These are phyloP conservation scores for Napeogenes inachia DNA, from an alignment of 2,888 invertebrate species.

Conservation along the genomic window DNA sequence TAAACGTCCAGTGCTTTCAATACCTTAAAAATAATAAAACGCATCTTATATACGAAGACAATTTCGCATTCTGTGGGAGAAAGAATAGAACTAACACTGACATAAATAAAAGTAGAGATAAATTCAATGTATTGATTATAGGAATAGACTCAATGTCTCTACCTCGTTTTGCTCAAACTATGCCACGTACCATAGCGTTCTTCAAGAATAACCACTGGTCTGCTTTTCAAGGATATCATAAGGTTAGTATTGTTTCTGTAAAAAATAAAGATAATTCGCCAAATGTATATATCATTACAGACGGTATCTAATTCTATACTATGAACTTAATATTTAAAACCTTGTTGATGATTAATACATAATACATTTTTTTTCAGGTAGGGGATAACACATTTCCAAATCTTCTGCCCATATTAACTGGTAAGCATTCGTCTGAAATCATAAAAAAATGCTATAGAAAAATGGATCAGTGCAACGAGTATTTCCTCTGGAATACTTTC, in stretches of 20 bases:
- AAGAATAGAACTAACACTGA: conserved; percentile 46
- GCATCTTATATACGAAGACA: conserved; percentile 55
- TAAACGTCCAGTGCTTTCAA: conserved; percentile 57
- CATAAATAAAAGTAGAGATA: conserved; percentile 32
- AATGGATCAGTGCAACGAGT: conserved; percentile 82
- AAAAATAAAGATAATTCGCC: too few species aligned
- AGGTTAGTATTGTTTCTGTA: conserved; percentile 53
- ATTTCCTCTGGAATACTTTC: conserved; percentile 88
- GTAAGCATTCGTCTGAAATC: conserved; percentile 75
- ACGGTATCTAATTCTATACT: too few species aligned
- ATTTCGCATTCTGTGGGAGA: conserved; percentile 67
- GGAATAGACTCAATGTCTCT: conserved; percentile 93
- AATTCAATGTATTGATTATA: conserved; percentile 82
- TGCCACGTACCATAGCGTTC: conserved; percentile 83
- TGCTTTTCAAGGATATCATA: conserved; percentile 84
- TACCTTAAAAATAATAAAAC: conserved; percentile 43
- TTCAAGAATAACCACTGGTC: conserved; percentile 83
- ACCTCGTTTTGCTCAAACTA: conserved; percentile 84
- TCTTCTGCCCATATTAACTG: conserved; percentile 88
- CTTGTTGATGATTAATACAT: too few species aligned
- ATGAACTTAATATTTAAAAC: too few species aligned
- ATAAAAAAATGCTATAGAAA: conserved; percentile 69
- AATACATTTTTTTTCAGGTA: conserved; percentile 66
- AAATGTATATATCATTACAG: too few species aligned
- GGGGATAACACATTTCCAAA: conserved; percentile 95